A percentile compares a stretch with the other conserved stretches of the same genome.
These are phyloP conservation scores for Pterobdella sp. DNA, from an alignment of 2,888 invertebrate genomes.

Conservation along the genomic window DNA sequence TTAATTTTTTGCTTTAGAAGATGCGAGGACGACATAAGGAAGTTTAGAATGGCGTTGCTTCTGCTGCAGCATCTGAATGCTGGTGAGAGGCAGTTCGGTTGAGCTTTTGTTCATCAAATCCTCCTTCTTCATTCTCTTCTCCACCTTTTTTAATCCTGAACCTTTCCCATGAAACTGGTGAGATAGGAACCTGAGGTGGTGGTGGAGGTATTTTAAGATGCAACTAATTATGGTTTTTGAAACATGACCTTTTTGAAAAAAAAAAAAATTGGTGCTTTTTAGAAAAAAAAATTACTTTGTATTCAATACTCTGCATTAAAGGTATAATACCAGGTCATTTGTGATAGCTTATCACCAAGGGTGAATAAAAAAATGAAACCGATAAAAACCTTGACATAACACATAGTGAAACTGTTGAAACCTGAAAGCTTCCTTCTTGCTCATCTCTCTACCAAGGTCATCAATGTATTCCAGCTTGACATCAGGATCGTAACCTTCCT, in stretches of 20 bases:
- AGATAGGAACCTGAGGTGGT: constrained; percentile 62
- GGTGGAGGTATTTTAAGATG: neutral
- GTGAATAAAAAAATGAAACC: neutral
- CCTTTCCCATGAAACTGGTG: constrained; percentile 99
- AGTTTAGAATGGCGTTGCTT: constrained; percentile 91
- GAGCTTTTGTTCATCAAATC: constrained; percentile 93
- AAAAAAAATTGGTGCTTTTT: too few species aligned
- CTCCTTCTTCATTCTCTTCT: constrained; percentile 86
- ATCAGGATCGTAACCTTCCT: constrained; percentile 78
- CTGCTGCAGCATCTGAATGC: constrained; percentile 82
- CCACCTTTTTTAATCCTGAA: constrained; percentile 93
- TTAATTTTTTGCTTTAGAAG: neutral
- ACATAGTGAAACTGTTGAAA: neutral
- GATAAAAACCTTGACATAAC: neutral
- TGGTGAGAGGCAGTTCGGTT: constrained; percentile 94
- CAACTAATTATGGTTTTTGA: neutral
- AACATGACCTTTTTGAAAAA: too few species aligned
- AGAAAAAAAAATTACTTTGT: too few species aligned
- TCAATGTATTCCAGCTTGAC: constrained; percentile 94
- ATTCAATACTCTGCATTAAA: too few species aligned
- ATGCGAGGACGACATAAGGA: constrained; percentile 72
- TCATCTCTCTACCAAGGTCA: constrained; percentile 82
- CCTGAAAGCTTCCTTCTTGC: constrained; percentile 87
- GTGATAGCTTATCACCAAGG: too few species aligned
- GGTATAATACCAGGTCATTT: too few species aligned